A percentile compares a stretch with the other conserved stretches of the same genome.
Evolutionary conservation across 2,113 vertebrate species (phyloP).

Genomic region (Microtus ochrogaster): DNA sequence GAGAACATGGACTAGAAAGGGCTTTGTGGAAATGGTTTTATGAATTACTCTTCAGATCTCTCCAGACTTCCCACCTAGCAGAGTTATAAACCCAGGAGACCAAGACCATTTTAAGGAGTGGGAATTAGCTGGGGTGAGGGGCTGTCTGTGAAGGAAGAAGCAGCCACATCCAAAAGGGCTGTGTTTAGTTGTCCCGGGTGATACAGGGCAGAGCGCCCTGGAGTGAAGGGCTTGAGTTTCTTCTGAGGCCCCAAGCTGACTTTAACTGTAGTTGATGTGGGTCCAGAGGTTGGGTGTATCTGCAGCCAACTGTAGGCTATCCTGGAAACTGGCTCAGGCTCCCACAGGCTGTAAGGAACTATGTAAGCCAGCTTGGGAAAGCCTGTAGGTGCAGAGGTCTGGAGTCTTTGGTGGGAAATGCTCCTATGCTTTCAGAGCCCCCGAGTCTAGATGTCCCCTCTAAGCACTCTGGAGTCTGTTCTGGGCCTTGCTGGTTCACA

Average conservation of each 20-base stretch:
- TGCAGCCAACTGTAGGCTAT: constrained; percentile 89
- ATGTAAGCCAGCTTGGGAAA: constrained; percentile 92
- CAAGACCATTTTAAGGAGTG: neutral
- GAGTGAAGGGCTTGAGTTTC: constrained; percentile 70
- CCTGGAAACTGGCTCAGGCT: constrained; percentile 90
- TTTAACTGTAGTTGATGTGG: constrained; percentile 81
- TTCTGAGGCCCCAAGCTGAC: constrained; percentile 83
- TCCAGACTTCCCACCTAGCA: neutral
- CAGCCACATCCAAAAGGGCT: neutral
- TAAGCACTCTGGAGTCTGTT: constrained; percentile 19
- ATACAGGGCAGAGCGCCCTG: neutral
- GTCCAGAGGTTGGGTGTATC: constrained; percentile 90
- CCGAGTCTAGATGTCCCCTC: constrained; percentile 66
- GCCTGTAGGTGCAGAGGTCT: constrained; percentile 79
- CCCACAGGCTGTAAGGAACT: constrained; percentile 91
- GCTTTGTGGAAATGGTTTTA: neutral
- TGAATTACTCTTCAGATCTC: constrained; percentile 25
- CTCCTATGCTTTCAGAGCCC: constrained; percentile 70
- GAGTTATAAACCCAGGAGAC: neutral
- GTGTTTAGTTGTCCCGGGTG: neutral
- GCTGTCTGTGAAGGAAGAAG: neutral
- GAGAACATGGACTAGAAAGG: neutral
- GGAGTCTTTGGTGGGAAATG: neutral
- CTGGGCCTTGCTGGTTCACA: constrained; percentile 83
- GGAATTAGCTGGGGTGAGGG: fast-evolving